Conservation (phyloP, 2,113 vertebrate genomes). For the Trachemys scripta region DNA sequence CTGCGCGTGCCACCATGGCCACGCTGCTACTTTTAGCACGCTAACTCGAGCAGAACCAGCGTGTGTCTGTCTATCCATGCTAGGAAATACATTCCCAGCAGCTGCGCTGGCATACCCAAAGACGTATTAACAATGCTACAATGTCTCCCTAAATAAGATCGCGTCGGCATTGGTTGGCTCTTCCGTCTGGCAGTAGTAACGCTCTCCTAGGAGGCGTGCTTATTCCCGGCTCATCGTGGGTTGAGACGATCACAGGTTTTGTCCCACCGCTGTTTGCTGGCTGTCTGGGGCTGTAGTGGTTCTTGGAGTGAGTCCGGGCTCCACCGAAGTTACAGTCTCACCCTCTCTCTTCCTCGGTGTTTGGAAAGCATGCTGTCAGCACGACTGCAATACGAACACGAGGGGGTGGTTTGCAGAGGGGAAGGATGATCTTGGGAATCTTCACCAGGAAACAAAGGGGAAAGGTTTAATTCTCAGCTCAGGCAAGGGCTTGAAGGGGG, state of each 20-base stretch:
- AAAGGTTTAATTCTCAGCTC: no score
- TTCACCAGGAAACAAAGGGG: neutral
- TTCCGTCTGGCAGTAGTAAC: no score
- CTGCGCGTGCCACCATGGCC: no score
- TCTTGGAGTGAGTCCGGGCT: neutral
- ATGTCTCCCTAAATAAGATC: neutral
- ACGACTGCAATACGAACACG: neutral
- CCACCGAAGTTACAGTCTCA: neutral
- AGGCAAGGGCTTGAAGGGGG: neutral
- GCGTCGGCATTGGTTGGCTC: neutral
- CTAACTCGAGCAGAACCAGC: no score
- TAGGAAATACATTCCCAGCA: no score
- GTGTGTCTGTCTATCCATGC: no score
- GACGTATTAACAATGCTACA: rapidly evolving
- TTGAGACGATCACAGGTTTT: neutral
- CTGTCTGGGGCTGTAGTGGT: rapidly evolving
- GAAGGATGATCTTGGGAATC: neutral
- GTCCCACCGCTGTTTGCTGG: rapidly evolving
- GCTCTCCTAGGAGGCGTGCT: rapidly evolving
- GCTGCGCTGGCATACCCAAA: no score
- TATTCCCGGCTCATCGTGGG: rapidly evolving
- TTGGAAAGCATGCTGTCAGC: neutral
- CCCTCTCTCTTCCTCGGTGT: neutral
- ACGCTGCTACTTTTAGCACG: neutral
- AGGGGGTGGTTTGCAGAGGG: neutral